Conservation (phyloP, 2,797 vertebrate species). For the Moxostoma hubbsi region DNA sequence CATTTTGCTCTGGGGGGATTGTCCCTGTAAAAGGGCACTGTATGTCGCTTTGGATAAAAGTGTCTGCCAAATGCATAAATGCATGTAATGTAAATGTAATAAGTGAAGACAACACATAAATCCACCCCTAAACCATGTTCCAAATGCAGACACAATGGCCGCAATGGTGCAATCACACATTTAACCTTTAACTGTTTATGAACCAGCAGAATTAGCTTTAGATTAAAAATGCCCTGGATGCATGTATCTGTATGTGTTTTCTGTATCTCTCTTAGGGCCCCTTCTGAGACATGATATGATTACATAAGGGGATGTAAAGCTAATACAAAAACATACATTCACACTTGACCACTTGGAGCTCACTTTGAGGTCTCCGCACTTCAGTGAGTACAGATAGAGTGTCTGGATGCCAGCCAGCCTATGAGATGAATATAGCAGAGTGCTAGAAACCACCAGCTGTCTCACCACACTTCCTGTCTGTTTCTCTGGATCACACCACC, state of each 20-base stretch:
- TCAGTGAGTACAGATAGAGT: neutral
- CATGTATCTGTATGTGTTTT: neutral
- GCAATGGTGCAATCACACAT: too few relatives aligned
- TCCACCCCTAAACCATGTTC: too few relatives aligned
- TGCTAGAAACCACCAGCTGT: slow-evolving; percentile 12
- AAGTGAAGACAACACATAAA: too few relatives aligned
- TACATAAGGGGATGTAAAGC: neutral
- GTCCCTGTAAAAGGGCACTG: too few relatives aligned
- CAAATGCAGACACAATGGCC: too few relatives aligned
- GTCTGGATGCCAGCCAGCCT: slow-evolving; percentile 20
- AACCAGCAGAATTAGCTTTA: neutral
- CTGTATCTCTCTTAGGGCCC: neutral
- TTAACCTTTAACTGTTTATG: neutral
- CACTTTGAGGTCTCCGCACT: slow-evolving; percentile 1
- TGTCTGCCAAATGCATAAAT: too few relatives aligned
- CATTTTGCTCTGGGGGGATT: too few relatives aligned
- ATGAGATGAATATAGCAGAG: slow-evolving; percentile 18
- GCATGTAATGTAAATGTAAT: too few relatives aligned
- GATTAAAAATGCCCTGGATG: neutral
- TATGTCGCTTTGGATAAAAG: too few relatives aligned
- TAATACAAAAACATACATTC: neutral
- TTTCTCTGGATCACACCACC: neutral
- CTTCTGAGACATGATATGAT: slow-evolving; percentile 10
- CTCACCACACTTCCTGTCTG: slow-evolving; percentile 27
- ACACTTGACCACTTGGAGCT: neutral